phyloP scores from a whole-genome alignment of 2,888 invertebrate species.

The Ochlodes sylvanus region DNA sequence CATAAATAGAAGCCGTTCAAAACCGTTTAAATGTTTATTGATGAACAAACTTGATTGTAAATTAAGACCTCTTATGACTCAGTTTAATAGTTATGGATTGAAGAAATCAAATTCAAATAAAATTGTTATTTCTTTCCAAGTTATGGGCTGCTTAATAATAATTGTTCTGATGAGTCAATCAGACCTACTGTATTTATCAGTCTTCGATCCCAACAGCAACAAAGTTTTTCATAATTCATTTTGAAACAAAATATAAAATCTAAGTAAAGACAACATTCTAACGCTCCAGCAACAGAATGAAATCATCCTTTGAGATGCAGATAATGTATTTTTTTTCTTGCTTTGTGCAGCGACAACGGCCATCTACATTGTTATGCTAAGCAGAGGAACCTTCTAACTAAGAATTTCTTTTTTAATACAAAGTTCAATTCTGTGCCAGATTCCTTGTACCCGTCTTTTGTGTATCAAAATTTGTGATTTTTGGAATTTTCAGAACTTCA shows the following conservation, averaged over 20 bases:
- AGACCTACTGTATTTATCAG: too few relatives aligned
- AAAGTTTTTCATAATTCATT: neutral
- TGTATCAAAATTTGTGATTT: conserved; percentile 26
- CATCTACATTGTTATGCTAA: conserved; percentile 37
- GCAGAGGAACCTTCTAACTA: conserved; percentile 37
- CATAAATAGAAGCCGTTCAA: neutral
- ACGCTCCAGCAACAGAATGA: conserved; percentile 18
- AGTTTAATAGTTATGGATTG: too few relatives aligned
- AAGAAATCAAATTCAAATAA: too few relatives aligned
- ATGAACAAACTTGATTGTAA: too few relatives aligned
- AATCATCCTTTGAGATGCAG: conserved; percentile 37
- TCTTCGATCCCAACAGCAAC: neutral
- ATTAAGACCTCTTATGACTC: too few relatives aligned
- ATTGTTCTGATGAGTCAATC: too few relatives aligned
- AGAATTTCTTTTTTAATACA: conserved; percentile 31
- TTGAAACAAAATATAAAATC: conserved; percentile 10
- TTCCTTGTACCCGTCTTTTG: conserved; percentile 27
- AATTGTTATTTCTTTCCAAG: too few relatives aligned
- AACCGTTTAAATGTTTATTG: too few relatives aligned
- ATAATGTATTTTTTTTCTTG: conserved; percentile 32
- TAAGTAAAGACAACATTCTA: conserved; percentile 10
- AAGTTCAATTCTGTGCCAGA: conserved; percentile 25
- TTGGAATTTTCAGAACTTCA: neutral
- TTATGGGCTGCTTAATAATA: too few relatives aligned
- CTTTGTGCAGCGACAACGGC: conserved; percentile 34